A percentile compares a stretch with the other conserved stretches of the same genome.
These are phyloP conservation scores for Diarsia dahlii DNA, from an alignment of 2,888 invertebrate genomes.

Conservation along the genomic window DNA sequence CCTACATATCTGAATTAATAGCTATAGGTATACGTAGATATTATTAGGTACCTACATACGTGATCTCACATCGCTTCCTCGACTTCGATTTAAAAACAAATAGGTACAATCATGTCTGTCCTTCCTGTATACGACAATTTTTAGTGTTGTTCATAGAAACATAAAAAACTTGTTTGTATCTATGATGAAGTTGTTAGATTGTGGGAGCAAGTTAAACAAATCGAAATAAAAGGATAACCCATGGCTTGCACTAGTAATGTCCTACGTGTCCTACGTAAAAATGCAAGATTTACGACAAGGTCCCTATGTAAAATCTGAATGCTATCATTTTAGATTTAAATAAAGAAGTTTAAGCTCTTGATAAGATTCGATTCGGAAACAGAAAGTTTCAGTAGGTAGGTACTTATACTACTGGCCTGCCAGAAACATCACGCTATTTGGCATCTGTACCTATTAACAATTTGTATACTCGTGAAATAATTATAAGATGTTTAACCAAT, in stretches of 20 bases:
- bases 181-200: no score
- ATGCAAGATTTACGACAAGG: background rate
- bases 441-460: background rate
- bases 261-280: background rate
- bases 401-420: background rate
- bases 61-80: background rate
- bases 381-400: no score
- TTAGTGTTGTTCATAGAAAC: background rate
- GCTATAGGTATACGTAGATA: background rate
- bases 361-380: background rate
- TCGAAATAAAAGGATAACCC: background rate
- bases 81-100: background rate
- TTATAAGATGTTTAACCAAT: background rate
- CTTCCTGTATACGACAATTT: background rate
- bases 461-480: background rate
- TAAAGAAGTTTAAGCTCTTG: background rate
- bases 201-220: background rate
- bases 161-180: no score
- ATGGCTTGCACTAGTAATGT: background rate
- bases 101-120: no score
- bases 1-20: background rate
- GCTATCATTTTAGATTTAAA: background rate
- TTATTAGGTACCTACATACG: background rate
- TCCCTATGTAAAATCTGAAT: background rate
- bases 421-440: conserved; percentile 3